Evolutionary conservation across 1,140 invertebrate genomes (phyloP).

Genomic region (Leptinotarsa undecemlineata): DNA sequence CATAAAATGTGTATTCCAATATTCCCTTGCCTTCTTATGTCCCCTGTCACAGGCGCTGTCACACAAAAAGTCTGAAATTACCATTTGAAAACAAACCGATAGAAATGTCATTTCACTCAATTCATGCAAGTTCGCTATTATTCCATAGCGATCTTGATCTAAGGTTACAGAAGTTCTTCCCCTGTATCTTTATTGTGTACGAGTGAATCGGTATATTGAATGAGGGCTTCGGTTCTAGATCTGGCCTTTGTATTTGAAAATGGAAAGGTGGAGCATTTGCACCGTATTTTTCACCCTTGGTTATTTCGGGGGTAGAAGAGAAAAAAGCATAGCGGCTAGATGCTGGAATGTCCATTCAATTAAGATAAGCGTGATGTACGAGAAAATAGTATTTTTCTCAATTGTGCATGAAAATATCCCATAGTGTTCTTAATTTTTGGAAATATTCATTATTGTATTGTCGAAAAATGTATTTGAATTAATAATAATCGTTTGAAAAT

Average conservation of each 20-base stretch:
- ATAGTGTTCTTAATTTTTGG: too few relatives aligned
- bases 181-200: conserved; percentile 10
- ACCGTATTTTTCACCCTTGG: not conserved
- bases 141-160: conserved; percentile 16
- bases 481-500: too few relatives aligned
- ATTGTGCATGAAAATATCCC: too few relatives aligned
- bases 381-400: too few relatives aligned
- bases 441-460: too few relatives aligned
- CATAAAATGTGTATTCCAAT: too few relatives aligned
- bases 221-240: conserved; percentile 1
- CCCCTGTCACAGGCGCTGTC: not conserved
- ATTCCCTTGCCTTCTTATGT: not conserved
- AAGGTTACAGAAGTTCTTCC: conserved; percentile 23
- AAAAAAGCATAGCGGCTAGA: conserved; percentile 16
- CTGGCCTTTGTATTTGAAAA: conserved; percentile 24
- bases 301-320: not conserved
- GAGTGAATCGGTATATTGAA: not conserved
- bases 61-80: conserved; percentile 27
- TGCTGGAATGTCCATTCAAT: conserved; percentile 35
- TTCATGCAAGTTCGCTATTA: conserved; percentile 10
- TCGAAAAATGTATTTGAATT: too few relatives aligned
- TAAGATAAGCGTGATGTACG: not conserved
- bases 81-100: conserved; percentile 30
- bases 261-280: conserved; percentile 27
- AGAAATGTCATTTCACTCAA: conserved; percentile 25